Conservation (phyloP, 30 jellyfish, hydroid and myxozoan genomes). For the Aurelia sp. region DNA sequence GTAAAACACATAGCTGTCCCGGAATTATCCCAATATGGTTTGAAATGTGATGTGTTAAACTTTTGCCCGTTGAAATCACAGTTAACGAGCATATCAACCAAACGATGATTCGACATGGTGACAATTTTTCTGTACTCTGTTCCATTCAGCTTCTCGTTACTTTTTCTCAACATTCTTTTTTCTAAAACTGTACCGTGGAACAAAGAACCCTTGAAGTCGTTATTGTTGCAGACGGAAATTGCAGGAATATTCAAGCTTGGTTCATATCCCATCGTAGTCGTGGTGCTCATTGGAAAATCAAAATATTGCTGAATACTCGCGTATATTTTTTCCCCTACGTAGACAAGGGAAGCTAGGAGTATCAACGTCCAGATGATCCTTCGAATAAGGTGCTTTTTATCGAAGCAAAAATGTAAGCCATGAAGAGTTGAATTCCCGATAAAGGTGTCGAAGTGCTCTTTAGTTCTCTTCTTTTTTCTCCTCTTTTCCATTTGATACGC, state of each 20-base stretch:
- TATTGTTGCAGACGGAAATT: constrained; percentile 86
- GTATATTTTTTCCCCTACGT: constrained; percentile 73
- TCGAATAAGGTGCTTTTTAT: constrained; percentile 80
- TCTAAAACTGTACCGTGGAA: too few species aligned
- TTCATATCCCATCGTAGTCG: constrained; percentile 71
- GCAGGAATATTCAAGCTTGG: constrained; percentile 84
- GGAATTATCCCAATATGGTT: constrained; percentile 65
- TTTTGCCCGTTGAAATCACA: constrained; percentile 18
- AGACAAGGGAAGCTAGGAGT: constrained; percentile 76
- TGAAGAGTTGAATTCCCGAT: constrained; percentile 84
- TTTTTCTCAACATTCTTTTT: too few species aligned
- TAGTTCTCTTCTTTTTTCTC: constrained; percentile 60
- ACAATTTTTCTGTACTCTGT: constrained; percentile 61
- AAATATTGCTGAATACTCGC: constrained; percentile 75
- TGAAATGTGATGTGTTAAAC: constrained; percentile 57
- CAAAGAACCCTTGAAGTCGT: constrained; percentile 74
- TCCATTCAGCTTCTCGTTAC: constrained; percentile 36
- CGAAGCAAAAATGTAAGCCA: constrained; percentile 87
- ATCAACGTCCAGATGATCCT: constrained; percentile 88
- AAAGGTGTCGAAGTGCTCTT: constrained; percentile 68
- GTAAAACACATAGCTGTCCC: constrained; percentile 90
- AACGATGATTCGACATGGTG: constrained; percentile 62
- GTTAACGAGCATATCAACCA: constrained; percentile 77
- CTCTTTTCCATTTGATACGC: constrained; percentile 59
- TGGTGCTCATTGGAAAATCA: constrained; percentile 87